Conservation (phyloP, 2,888 invertebrate species). For the Subacronicta megacephala region DNA sequence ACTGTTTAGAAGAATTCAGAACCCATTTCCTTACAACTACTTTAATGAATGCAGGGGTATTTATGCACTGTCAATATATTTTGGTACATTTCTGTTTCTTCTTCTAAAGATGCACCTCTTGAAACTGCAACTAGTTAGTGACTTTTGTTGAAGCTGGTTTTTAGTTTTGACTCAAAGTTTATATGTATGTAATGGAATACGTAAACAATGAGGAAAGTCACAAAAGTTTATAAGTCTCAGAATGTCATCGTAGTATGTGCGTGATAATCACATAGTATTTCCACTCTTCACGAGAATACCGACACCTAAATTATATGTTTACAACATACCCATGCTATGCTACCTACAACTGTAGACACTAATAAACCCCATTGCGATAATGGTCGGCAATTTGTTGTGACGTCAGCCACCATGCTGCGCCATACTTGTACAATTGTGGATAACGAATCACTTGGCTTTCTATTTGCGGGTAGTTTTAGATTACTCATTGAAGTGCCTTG, state of each 20-base stretch:
- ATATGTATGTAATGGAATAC: too few relatives aligned
- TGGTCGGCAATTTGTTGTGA: conserved; percentile 42
- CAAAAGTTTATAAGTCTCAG: too few relatives aligned
- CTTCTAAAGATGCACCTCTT: too few relatives aligned
- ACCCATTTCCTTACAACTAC: too few relatives aligned
- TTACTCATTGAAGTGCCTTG: conserved; percentile 10
- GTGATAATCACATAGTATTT: conserved; percentile 4
- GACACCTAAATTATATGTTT: conserved; percentile 22
- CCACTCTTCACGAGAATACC: conserved; percentile 1
- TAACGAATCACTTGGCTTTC: conserved; percentile 40
- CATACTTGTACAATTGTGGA: conserved; percentile 27
- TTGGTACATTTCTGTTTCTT: too few relatives aligned
- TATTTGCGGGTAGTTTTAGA: conserved; percentile 21
- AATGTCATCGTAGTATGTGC: not conserved
- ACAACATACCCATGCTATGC: conserved; percentile 4
- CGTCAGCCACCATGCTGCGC: conserved; percentile 40
- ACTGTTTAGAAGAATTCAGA: conserved; percentile 27
- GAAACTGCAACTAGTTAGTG: too few relatives aligned
- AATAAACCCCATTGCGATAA: conserved; percentile 36
- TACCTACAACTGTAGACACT: conserved; percentile 13
- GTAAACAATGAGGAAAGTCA: too few relatives aligned
- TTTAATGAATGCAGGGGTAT: too few relatives aligned
- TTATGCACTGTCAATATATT: too few relatives aligned
- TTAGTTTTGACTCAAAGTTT: too few relatives aligned
- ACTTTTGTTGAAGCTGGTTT: too few relatives aligned